A percentile compares a stretch with the other conserved stretches of the same genome.
These are phyloP conservation scores for Drosophila varians DNA, from an alignment of 1,140 invertebrate genomes.

Conservation along the genomic window DNA sequence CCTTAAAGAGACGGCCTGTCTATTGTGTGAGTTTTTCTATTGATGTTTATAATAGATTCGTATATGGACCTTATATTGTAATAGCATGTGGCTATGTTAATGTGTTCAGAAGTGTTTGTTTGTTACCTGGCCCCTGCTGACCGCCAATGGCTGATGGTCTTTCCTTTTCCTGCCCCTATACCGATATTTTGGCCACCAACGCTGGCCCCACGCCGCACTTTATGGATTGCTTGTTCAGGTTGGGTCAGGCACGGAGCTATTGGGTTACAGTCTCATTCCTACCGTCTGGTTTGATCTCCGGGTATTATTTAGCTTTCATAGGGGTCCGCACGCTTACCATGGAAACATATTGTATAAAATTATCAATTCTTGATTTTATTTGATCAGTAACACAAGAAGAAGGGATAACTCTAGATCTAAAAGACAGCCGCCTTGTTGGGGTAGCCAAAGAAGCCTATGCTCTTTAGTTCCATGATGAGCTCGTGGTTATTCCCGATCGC, in stretches of 20 bases:
- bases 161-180: conserved; percentile 19
- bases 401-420: not conserved
- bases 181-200: conserved; percentile 62
- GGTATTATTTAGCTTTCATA: not conserved
- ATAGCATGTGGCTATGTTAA: conserved; percentile 48
- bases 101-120: conserved; percentile 81
- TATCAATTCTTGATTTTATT: conserved; percentile 8
- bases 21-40: conserved; percentile 26
- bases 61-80: conserved; percentile 44
- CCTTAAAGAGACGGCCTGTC: not conserved
- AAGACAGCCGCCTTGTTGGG: conserved; percentile 50
- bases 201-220: conserved; percentile 28
- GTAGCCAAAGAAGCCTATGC: conserved; percentile 84
- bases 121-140: conserved; percentile 78
- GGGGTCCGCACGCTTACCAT: not conserved
- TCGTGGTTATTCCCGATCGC: conserved; percentile 86
- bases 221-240: not conserved
- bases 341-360: not conserved
- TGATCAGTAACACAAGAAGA: not conserved
- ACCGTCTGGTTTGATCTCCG: not conserved
- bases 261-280: too few species aligned
- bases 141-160: too few species aligned
- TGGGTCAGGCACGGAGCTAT: too few species aligned
- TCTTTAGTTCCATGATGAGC: conserved; percentile 86
- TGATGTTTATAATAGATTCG: conserved; percentile 59